Conservation (phyloP, 2,888 invertebrate species). For the Oligia fasciuncula region DNA sequence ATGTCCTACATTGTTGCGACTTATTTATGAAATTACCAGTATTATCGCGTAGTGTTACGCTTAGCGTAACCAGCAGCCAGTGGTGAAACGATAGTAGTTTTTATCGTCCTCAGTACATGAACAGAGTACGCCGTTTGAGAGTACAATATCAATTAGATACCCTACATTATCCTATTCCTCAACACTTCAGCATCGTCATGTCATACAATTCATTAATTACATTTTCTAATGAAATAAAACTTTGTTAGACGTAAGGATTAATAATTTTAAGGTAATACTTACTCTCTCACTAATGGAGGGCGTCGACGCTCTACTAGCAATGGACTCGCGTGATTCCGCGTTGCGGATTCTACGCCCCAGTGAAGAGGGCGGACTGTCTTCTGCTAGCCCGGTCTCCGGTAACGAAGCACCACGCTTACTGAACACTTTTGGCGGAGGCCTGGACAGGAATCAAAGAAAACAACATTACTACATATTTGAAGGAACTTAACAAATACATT, state of each 20-base stretch:
- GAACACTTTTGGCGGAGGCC: slow-evolving; percentile 92
- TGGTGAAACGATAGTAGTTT: neutral
- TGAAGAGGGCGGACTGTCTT: slow-evolving; percentile 88
- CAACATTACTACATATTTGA: slow-evolving; percentile 19
- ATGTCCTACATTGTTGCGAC: neutral
- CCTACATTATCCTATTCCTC: neutral
- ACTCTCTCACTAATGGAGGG: slow-evolving; percentile 89
- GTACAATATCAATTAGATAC: neutral
- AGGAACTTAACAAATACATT: neutral
- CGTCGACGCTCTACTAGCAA: slow-evolving; percentile 87
- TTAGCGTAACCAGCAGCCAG: neutral
- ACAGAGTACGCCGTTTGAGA: neutral
- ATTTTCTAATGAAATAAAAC: neutral
- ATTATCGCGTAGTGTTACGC: neutral
- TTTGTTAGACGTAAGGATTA: neutral
- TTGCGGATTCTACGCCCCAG: slow-evolving; percentile 83
- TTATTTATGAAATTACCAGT: neutral
- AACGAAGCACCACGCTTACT: slow-evolving; percentile 88
- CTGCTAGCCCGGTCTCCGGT: slow-evolving; percentile 89
- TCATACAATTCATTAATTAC: neutral
- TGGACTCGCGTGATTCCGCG: slow-evolving; percentile 87
- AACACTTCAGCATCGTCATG: neutral
- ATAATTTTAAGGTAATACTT: slow-evolving; percentile 57
- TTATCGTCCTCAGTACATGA: neutral
- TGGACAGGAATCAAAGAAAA: slow-evolving; percentile 62